Percentiles rank a stretch among this genome's conserved stretches.
Conservation (phyloP, 1,140 invertebrate genomes). For the Drosophila fuyamai region DNA sequence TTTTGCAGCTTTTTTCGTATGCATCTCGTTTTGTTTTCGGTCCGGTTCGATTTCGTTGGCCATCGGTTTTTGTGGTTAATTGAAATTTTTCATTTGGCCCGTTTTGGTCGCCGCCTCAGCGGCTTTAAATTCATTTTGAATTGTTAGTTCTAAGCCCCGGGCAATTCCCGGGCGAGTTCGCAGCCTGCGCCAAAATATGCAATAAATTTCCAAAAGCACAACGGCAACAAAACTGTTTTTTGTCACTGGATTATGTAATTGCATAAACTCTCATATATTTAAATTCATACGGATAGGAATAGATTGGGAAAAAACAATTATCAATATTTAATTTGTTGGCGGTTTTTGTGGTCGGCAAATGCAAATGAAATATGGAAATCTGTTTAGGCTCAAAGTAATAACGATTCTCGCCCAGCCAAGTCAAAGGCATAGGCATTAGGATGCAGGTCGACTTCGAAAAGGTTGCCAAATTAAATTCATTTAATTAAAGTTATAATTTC, state of each 20-base stretch:
- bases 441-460: conserved; percentile 27
- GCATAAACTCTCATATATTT: conserved; percentile 27
- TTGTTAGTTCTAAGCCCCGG: conserved; percentile 48
- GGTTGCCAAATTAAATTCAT: conserved; percentile 63
- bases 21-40: conserved; percentile 21
- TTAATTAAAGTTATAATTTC: conserved; percentile 80
- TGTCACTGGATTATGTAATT: conserved; percentile 61
- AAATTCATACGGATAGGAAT: conserved; percentile 24
- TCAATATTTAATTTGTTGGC: conserved; percentile 74
- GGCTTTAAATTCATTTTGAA: conserved; percentile 58
- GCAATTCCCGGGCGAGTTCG: conserved; percentile 39
- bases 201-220: conserved; percentile 48
- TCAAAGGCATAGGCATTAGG: conserved; percentile 52
- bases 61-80: conserved; percentile 62
- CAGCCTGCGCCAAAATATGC: conserved; percentile 44
- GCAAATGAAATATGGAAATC: conserved; percentile 71
- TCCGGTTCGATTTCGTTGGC: conserved; percentile 34
- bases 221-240: conserved; percentile 37
- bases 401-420: neutral
- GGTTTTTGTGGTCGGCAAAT: conserved; percentile 62
- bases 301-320: conserved; percentile 71
- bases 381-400: conserved; percentile 62
- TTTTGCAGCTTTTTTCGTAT: conserved; percentile 17
- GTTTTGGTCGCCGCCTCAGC: conserved; percentile 20
- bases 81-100: conserved; percentile 56